Base-by-base conservation (phyloP, 1,140 invertebrate species). In the Heterodera carotae region DNA sequence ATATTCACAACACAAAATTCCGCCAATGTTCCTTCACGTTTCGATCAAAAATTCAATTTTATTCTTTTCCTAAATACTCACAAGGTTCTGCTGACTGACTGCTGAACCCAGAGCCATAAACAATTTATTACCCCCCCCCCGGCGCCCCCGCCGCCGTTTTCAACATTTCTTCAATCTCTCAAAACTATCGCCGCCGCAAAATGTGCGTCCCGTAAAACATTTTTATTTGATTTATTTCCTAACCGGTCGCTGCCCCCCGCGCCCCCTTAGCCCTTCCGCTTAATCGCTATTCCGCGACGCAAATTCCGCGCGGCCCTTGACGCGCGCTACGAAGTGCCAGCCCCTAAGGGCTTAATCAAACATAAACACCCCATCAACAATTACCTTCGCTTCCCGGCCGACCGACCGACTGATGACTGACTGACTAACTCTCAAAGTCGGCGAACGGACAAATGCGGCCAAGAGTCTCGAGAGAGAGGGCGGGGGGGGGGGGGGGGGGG, bases 121-220 rank as follows among this genome's bases (percentile, higher is more conserved):
- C 48, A 56, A 56, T 56, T 56, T 56, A 56, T 56, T 56, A 56
- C 48, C 48, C 48, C 4, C 36, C 36, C 4, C 36, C 36, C 39
- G n/a, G n/a, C n/a, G 7, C 39, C 12, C 39, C 39, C 48, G 5
- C 15, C 48, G 48, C 15, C 48, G 4, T 56, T 56, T 56, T 56
- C 48, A 56, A 56, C 48, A 56, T 56, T 56, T 56, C 48, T 56
- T 56, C 48, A 56, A 18, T 56, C 48, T 56, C 48, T n/a, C n/a
- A n/a, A n/a, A 56, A 56, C 48, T 56, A 56, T 56, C 48, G 48
- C 48, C 36, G 36, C 36, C 48, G 22, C 48, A 56, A 56, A 56
- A 56, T 56, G 48, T 56, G 48, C 48, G 48, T 56, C 48, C 48
- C 48, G 48, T 56, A 56, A 56, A 56, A 56, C 48, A 56, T 56